Evolutionary conservation across 2,797 vertebrate species (phyloP), one percentile per base, ranked within the genome.

Genomic region (Telmatherina bonti): DNA sequence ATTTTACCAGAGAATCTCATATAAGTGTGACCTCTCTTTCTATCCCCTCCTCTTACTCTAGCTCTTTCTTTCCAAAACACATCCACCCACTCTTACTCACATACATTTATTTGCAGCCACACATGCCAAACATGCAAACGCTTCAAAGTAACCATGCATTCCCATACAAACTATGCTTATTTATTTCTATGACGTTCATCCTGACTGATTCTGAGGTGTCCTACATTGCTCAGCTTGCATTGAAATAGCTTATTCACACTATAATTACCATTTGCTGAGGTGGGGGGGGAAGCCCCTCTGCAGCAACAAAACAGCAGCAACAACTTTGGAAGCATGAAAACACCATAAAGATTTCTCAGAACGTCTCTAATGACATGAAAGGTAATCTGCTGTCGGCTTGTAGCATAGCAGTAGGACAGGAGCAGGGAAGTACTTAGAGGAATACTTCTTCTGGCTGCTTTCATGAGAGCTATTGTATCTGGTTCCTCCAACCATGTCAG

Each of bases 331-430:
- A 66, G 72, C 73, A 61, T 81, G 62, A 80, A 71, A 80, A 77
- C 69, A 58, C 41, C 59, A 27, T 76, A 78, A 77, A 67, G 45
- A 88, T 78, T 89, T 79, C 64, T 67, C 55, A 4, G 20, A 59
- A 63, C 70, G 43, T 81, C 71, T 59, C 62, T 69, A 85, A 84
- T 79, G 77, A 74, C 72, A 78, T 12, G 11, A 81, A 63, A 78
- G 82, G 53, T 86, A 86, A 86, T 82, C 79, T 66, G 16, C 70
- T 78, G 85, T 86, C 75, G 58, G 65, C 70, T 72, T 53, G 8
- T 43, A 49, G 71, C 49, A 3, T 65, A 66, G 56, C 60, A 63
- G 52, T 35, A 12, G 65, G 38, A n/a, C n/a, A 60, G 52, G 54
- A 76, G 59, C 74, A 56, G 66, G 41, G 41, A 72, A 49, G 53